Conservation (phyloP, 1,140 invertebrate genomes). For the Trichogramma pretiosum region DNA sequence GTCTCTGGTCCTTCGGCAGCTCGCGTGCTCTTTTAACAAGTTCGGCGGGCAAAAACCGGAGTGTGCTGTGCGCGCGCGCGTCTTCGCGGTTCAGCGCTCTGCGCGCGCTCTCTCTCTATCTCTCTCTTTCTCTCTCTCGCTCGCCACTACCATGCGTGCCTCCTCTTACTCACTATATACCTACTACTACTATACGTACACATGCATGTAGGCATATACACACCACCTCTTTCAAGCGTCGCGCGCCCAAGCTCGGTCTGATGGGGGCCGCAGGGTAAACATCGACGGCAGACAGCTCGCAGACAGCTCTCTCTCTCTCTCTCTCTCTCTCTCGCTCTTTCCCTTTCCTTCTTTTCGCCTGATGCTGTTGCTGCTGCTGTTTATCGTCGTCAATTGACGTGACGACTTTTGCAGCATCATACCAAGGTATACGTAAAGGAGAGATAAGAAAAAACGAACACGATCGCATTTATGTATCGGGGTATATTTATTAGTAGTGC, state of each 20-base stretch:
- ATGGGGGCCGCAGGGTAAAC: constrained; percentile 19
- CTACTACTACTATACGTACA: too few relatives aligned
- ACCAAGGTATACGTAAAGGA: too few relatives aligned
- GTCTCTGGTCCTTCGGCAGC: constrained; percentile 17
- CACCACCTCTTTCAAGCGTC: not conserved
- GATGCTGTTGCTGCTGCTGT: not conserved
- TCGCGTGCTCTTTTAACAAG: constrained; percentile 20
- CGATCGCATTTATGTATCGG: too few relatives aligned
- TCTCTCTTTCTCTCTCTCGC: constrained; percentile 9
- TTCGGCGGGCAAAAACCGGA: constrained; percentile 19
- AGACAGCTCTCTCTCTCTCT: constrained; percentile 14
- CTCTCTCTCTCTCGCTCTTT: constrained; percentile 4
- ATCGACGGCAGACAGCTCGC: constrained; percentile 20
- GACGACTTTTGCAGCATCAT: too few relatives aligned
- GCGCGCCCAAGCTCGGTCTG: not conserved
- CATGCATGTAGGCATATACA: too few relatives aligned
- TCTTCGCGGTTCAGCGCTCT: not conserved
- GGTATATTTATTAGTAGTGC: too few relatives aligned
- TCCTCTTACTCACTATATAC: too few relatives aligned
- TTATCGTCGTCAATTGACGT: too few relatives aligned
- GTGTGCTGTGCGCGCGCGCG: constrained; percentile 16
- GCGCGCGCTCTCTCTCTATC: constrained; percentile 5
- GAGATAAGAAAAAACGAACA: too few relatives aligned
- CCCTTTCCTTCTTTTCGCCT: not conserved
- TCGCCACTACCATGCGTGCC: too few relatives aligned